Evolutionary conservation across 1,140 invertebrate genomes (phyloP), one percentile per base, ranked within the genome.

Genomic region (Streblospio benedicti): DNA sequence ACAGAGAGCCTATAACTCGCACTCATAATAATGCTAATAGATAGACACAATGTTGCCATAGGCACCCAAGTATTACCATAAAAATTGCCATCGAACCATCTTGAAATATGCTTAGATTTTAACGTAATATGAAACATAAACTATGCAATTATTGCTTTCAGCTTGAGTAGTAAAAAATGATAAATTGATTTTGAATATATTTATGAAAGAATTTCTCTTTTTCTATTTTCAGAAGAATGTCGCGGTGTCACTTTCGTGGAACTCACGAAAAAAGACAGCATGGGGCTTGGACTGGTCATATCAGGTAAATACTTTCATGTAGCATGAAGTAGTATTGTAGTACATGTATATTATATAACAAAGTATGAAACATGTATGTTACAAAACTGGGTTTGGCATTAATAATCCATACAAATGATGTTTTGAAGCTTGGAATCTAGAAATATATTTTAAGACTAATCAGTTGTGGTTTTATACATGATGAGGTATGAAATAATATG

Each of bases 261-360:
- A 50, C 63, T 76, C 25, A 61, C 64, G 18, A 76, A 76, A 60
- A 65, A 66, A 61, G 70, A 74, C 67, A 72, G 74, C 25, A 69
- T 67, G 67, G 70, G 71, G 28, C 67, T 76, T 2, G 74, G 74
- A 12, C 61, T 76, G n/a, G 74, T 70, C n/a, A 52, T 75, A 18
- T 68, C 72, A 63, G 73, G 73, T 75, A 71, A 44, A 55, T 49
- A 28, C 4, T 20, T 12, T 28, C 18, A 9, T 14, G 20, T 28
- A 20, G 31, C 33, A 20, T 31, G 33, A 30, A 25, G 33, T 28
- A n/a, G 14, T 4, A 6, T 47, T 28, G 6, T 28, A 16, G 25
- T 47, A 23, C 16, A 18, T 4, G n/a, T n/a, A 14, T 28, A 44
- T 18, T 41, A 41, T 12, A 23, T 0, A 2, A 18, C 45, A 47